These are phyloP conservation scores for Coreius guichenoti DNA, from an alignment of 2,797 vertebrate genomes.

Conservation along the genomic window DNA sequence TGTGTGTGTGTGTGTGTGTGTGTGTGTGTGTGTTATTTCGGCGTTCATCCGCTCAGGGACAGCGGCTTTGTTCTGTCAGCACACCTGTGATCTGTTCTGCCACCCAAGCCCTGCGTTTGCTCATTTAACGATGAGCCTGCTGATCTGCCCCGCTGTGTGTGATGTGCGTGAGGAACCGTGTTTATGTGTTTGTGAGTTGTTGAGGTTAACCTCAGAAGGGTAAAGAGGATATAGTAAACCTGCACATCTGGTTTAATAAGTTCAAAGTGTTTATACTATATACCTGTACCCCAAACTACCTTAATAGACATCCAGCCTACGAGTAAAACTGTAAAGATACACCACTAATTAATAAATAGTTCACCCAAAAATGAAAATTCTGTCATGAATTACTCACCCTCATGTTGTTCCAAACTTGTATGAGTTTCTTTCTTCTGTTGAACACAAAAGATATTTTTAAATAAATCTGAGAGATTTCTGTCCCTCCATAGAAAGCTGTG, in stretches of 20 bases:
- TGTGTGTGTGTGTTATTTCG: background rate
- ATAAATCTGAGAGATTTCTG: background rate
- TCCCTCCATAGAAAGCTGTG: too few species aligned
- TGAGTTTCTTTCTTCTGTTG: background rate
- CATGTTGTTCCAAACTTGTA: background rate
- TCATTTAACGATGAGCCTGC: constrained; percentile 46
- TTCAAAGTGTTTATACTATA: background rate
- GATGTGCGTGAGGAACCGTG: constrained; percentile 10
- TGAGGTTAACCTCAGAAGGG: constrained; percentile 41
- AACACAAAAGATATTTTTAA: too few species aligned
- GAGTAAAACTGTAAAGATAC: too few species aligned
- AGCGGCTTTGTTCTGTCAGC: constrained; percentile 49
- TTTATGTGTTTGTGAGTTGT: constrained; percentile 16
- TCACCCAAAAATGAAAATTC: background rate
- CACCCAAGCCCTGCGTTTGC: constrained; percentile 30
- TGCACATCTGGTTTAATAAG: background rate
- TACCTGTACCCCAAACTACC: too few species aligned
- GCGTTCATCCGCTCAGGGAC: constrained; percentile 37
- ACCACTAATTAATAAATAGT: background rate
- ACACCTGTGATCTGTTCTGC: constrained; percentile 45
- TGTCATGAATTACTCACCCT: background rate
- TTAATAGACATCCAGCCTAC: too few species aligned
- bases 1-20: background rate
- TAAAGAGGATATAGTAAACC: background rate
- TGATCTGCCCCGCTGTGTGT: constrained; percentile 19